Evolutionary conservation across 2,888 invertebrate species (phyloP).

Genomic region (Luperina testacea): DNA sequence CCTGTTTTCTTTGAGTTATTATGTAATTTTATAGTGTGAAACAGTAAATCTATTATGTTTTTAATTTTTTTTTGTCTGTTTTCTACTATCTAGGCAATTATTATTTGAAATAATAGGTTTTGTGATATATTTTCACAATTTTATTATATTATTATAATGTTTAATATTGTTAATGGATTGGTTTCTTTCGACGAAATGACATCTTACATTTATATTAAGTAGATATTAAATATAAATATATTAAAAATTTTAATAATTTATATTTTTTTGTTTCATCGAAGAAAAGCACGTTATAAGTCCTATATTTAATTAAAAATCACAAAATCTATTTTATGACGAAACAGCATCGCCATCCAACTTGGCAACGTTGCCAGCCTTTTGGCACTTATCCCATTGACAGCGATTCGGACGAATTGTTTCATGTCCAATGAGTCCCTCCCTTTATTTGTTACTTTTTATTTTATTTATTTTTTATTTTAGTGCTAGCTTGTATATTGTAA

Average conservation of each 20-base stretch:
- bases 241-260: too few relatives aligned
- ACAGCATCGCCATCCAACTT: background rate
- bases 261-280: background rate
- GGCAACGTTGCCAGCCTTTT: background rate
- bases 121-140: background rate
- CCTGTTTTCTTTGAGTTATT: conserved; percentile 52
- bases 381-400: background rate
- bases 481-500: too few relatives aligned
- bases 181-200: conserved; percentile 18
- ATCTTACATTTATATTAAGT: conserved; percentile 23
- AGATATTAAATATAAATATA: background rate
- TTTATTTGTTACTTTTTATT: background rate
- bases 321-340: background rate
- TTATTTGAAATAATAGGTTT: conserved; percentile 31
- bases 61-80: conserved; percentile 24
- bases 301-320: background rate
- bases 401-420: too few relatives aligned
- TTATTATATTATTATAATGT: conserved; percentile 8
- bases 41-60: conserved; percentile 46
- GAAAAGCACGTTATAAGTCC: background rate
- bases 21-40: conserved; percentile 50
- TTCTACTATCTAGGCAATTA: conserved; percentile 23
- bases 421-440: too few relatives aligned
- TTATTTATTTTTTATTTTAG: background rate
- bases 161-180: conserved; percentile 26